Percentiles rank a stretch among this genome's conserved stretches.
These are phyloP conservation scores for Myotis lucifugus DNA, from an alignment of 2,113 vertebrate genomes.

Conservation along the genomic window DNA sequence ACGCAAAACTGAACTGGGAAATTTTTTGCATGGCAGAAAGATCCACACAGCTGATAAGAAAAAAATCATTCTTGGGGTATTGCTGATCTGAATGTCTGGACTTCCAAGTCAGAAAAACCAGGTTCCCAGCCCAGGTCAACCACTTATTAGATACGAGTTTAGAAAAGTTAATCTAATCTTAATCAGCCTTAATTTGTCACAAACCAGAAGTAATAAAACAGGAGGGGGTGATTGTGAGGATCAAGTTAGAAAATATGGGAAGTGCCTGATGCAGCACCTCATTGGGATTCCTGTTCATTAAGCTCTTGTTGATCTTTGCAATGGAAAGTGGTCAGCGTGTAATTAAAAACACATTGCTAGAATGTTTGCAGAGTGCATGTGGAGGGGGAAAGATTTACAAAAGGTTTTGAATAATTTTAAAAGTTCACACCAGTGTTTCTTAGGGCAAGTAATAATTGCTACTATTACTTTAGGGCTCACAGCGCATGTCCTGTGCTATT, in stretches of 20 bases:
- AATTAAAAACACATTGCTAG: not conserved
- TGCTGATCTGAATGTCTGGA: conserved; percentile 36
- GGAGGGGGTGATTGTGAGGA: not conserved
- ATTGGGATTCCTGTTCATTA: not conserved
- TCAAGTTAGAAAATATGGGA: not conserved
- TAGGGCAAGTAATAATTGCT: not conserved
- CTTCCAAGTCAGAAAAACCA: not conserved
- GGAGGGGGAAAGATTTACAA: not conserved
- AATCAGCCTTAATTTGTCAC: not conserved
- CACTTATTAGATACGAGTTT: not conserved
- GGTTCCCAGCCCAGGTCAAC: not conserved
- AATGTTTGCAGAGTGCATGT: not conserved
- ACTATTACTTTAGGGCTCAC: not conserved
- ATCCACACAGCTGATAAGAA: not conserved
- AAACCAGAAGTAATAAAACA: not conserved
- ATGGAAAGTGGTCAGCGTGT: not conserved
- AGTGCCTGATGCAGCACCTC: not conserved
- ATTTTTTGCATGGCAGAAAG: not conserved
- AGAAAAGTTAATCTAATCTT: not conserved
- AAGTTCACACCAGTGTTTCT: not conserved
- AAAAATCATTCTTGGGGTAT: not conserved
- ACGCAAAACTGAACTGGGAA: not conserved
- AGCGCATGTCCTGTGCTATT: not conserved
- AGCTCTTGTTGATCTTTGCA: not conserved
- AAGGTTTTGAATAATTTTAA: not conserved